Conservation (phyloP, 2,888 invertebrate genomes). For the Lochmaea crataegi region DNA sequence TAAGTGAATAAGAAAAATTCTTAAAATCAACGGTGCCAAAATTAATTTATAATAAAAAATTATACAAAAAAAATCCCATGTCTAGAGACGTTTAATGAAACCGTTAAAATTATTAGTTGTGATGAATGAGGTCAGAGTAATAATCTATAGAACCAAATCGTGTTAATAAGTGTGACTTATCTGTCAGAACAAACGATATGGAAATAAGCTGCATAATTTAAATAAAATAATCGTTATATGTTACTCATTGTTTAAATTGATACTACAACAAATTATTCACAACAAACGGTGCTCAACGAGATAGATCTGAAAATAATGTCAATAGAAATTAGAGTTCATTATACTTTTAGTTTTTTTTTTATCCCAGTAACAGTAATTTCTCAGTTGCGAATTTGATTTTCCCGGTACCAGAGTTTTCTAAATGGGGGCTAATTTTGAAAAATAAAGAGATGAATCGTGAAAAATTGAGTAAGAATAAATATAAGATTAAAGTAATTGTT, state of each 20-base stretch:
- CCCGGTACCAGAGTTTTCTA: neutral
- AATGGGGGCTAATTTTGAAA: too few species aligned
- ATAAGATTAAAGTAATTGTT: too few species aligned
- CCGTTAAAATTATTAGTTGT: neutral
- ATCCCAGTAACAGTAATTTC: neutral
- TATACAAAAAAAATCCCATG: neutral
- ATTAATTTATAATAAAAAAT: neutral
- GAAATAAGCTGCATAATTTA: neutral
- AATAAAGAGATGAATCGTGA: too few species aligned
- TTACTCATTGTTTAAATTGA: slow-evolving; percentile 7
- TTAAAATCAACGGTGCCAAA: neutral
- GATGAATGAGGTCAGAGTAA: neutral
- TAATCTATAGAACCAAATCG: neutral
- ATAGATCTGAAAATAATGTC: neutral
- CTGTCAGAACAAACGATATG: neutral
- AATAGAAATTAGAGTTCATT: slow-evolving; percentile 1
- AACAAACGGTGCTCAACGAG: neutral
- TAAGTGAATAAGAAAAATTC: too few species aligned
- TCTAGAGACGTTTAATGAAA: neutral
- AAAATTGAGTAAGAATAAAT: too few species aligned
- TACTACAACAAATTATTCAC: slow-evolving; percentile 1
- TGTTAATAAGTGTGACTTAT: neutral
- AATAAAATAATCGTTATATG: slow-evolving; percentile 1
- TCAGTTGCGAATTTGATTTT: neutral
- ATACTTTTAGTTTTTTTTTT: neutral